phyloP scores from a whole-genome alignment of 2,888 invertebrate genomes.

The Homarus gammarus region DNA sequence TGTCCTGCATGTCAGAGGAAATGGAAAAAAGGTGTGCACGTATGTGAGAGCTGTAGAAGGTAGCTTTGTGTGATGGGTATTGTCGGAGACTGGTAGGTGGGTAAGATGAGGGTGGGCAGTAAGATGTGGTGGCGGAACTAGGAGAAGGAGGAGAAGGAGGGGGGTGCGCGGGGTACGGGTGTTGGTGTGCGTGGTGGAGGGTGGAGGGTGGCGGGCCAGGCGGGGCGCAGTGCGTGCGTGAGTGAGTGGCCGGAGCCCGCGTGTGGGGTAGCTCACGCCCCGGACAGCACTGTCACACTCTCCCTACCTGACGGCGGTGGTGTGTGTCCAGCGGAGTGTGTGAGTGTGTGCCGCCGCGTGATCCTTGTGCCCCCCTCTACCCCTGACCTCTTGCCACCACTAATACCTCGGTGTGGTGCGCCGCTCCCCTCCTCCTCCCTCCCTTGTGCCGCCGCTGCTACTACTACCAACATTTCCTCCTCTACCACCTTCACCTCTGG shows the following conservation, averaged over 20 bases:
- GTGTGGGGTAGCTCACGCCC: constrained; percentile 48
- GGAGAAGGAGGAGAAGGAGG: too few species aligned
- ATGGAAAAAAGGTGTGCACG: background rate
- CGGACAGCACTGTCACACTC: constrained; percentile 20
- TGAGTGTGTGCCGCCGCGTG: background rate
- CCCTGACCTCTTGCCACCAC: background rate
- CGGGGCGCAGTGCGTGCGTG: constrained; percentile 59
- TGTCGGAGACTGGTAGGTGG: constrained; percentile 17
- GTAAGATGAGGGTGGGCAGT: constrained; percentile 15
- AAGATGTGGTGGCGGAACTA: constrained; percentile 22
- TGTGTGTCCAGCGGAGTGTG: background rate
- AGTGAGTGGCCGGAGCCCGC: constrained; percentile 52
- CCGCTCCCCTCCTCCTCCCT: background rate
- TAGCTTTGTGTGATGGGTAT: constrained; percentile 6
- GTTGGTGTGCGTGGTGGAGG: constrained; percentile 22
- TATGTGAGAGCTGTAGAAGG: background rate
- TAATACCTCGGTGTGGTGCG: background rate
- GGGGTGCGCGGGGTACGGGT: background rate
- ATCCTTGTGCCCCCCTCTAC: background rate
- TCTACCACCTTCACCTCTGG: background rate
- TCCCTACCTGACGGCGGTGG: constrained; percentile 28
- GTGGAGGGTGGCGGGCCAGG: constrained; percentile 33
- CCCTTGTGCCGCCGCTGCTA: background rate
- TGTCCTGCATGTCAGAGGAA: background rate
- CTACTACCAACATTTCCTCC: background rate